phyloP scores from a whole-genome alignment of 2,113 vertebrate genomes.

The Desmodus rotundus region DNA sequence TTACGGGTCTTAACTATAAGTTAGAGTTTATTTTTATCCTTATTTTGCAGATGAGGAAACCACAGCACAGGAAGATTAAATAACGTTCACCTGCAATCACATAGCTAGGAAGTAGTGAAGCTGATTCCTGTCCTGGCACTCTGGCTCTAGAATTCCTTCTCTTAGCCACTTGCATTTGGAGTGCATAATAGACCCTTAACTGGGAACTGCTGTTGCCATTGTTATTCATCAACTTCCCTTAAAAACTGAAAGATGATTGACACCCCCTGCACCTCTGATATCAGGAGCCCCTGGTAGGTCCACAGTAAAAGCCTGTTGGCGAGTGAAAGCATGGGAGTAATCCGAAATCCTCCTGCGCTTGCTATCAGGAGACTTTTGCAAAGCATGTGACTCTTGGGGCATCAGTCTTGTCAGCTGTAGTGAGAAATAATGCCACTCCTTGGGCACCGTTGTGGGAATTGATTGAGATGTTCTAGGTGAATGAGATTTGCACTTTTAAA shows the following conservation, averaged over 20 bases:
- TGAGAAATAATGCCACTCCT: not conserved
- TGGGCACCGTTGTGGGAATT: not conserved
- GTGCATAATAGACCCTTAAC: too few species aligned
- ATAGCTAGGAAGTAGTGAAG: not conserved
- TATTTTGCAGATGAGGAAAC: not conserved
- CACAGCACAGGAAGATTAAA: not conserved
- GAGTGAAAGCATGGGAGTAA: not conserved
- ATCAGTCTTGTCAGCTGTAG: not conserved
- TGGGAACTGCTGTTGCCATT: not conserved
- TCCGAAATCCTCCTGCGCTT: not conserved
- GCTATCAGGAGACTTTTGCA: not conserved
- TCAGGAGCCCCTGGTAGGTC: not conserved
- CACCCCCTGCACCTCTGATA: not conserved
- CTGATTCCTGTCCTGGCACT: fast-evolving
- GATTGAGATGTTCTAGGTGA: not conserved
- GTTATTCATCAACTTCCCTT: not conserved
- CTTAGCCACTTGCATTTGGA: not conserved
- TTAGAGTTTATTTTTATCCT: not conserved
- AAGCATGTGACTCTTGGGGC: not conserved
- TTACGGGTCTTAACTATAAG: not conserved
- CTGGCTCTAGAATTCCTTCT: not conserved
- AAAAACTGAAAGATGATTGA: not conserved
- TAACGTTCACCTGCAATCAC: not conserved
- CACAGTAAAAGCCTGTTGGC: not conserved
- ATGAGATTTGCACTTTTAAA: not conserved